Percentiles rank a stretch among this genome's conserved stretches.
Conservation (phyloP, 1,140 invertebrate genomes). For the Pogonomyrmex barbatus region DNA sequence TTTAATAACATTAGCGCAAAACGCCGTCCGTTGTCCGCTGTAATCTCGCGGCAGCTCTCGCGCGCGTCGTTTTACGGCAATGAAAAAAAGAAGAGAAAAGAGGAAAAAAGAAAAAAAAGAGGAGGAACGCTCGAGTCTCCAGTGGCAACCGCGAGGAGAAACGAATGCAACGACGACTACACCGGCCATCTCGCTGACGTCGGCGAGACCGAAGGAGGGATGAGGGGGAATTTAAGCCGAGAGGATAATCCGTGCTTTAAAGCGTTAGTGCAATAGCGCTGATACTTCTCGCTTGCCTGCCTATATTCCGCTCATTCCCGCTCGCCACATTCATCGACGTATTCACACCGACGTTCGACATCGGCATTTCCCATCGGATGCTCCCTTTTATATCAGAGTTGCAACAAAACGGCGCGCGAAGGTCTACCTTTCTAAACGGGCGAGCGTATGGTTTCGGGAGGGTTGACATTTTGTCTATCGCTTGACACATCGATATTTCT, state of each 20-base stretch:
- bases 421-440: background rate
- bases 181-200: conserved; percentile 8
- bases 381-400: background rate
- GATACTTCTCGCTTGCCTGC: conserved; percentile 55
- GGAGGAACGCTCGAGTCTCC: conserved; percentile 1
- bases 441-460: background rate
- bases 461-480: background rate
- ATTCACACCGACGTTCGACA: conserved; percentile 34
- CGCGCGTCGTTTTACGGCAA: conserved; percentile 46
- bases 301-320: conserved; percentile 38
- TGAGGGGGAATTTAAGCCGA: conserved; percentile 67
- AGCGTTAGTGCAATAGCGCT: conserved; percentile 74
- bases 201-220: conserved; percentile 16
- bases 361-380: conserved; percentile 23
- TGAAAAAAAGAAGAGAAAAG: conserved; percentile 18
- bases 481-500: background rate
- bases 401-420: conserved; percentile 7
- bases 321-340: conserved; percentile 28
- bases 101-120: background rate
- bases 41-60: conserved; percentile 63
- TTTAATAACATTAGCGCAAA: conserved; percentile 81
- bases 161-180: conserved; percentile 22
- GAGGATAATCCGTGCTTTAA: conserved; percentile 79
- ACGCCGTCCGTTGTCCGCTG: conserved; percentile 74
- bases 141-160: conserved; percentile 12